A percentile compares a stretch with the other conserved stretches of the same genome.
These are phyloP conservation scores for Thalassarche chlororhynchos DNA, from an alignment of 2,113 vertebrate genomes.

Conservation along the genomic window DNA sequence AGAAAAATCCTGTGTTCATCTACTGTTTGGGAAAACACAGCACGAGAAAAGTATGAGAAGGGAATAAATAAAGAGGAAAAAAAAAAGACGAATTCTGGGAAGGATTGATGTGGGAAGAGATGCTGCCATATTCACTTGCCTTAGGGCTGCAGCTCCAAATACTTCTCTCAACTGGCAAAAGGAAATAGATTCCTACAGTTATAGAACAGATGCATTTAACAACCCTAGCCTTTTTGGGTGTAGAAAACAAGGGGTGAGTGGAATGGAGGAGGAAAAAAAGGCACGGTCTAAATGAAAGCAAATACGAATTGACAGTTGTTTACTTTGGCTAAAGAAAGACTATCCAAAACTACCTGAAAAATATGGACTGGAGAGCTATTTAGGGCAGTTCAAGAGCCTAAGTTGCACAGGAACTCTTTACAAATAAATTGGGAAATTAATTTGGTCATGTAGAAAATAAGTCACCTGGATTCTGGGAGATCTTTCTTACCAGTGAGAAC, in stretches of 20 bases:
- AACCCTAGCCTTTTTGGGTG: background rate
- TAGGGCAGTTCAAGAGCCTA: background rate
- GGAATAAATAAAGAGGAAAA: background rate
- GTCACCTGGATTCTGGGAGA: background rate
- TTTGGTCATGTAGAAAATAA: background rate
- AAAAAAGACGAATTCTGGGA: background rate
- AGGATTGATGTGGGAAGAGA: background rate
- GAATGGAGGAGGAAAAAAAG: background rate
- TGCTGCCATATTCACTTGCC: background rate
- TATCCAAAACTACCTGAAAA: background rate
- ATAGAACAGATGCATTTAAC: background rate
- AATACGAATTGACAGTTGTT: background rate
- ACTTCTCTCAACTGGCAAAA: background rate
- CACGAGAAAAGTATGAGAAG: background rate
- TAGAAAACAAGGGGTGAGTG: background rate
- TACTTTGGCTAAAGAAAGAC: background rate
- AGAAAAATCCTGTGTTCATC: background rate
- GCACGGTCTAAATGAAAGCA: background rate
- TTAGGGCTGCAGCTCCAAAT: background rate
- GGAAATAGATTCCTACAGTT: background rate
- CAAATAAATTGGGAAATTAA: background rate
- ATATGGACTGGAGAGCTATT: background rate
- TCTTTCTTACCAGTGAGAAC: background rate
- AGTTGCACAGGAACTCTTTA: background rate
- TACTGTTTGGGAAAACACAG: background rate